phyloP scores from a whole-genome alignment of 2,797 vertebrate genomes.

The Sebastes hubbsi region DNA sequence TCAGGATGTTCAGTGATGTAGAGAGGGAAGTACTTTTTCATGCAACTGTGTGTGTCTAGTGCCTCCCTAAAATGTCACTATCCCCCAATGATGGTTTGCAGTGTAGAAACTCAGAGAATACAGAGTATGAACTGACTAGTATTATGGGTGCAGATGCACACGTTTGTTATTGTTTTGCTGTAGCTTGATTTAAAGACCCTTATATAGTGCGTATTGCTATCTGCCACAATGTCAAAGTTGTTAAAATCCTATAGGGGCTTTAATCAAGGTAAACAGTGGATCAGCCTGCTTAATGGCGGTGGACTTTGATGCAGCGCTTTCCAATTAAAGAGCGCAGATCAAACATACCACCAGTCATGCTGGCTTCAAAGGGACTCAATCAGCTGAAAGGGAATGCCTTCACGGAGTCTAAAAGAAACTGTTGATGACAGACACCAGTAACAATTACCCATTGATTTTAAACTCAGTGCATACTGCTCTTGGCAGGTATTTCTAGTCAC shows the following conservation, averaged over 20 bases:
- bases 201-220: background rate
- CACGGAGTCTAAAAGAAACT: background rate
- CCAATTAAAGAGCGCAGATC: slow-evolving; percentile 11
- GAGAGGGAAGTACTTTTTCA: slow-evolving; percentile 4
- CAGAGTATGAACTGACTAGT: background rate
- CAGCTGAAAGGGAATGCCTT: background rate
- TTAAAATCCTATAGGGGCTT: background rate
- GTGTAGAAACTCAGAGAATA: background rate
- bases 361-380: slow-evolving; percentile 3
- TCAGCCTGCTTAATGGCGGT: background rate
- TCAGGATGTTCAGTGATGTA: slow-evolving; percentile 13
- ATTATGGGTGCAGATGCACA: background rate
- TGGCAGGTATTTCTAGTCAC: background rate
- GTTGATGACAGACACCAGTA: background rate
- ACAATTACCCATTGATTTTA: slow-evolving; percentile 1
- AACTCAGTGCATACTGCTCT: background rate
- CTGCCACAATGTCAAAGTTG: background rate
- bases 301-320: background rate
- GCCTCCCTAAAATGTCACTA: background rate
- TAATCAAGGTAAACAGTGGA: slow-evolving; percentile 12
- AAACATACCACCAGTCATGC: slow-evolving; percentile 5
- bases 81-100: background rate
- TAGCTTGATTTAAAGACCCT: background rate
- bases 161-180: background rate
- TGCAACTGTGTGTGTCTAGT: background rate